Base-by-base conservation (phyloP, 2,888 invertebrate species). In the Eledone cirrhosa region DNA sequence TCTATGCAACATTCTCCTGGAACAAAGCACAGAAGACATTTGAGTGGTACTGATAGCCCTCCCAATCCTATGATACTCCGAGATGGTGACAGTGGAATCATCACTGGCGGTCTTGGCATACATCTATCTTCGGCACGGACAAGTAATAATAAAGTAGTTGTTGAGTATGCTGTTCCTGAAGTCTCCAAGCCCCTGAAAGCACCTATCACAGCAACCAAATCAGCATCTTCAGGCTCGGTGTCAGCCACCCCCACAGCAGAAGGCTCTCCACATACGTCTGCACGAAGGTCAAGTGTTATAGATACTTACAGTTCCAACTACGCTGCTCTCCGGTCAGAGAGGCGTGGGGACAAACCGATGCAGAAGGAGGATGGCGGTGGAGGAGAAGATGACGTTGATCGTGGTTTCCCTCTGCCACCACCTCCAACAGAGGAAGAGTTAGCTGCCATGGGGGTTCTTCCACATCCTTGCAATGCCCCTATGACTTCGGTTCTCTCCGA, bases 381-480 rank as follows among this genome's bases (percentile, higher is more conserved):
- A 81, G 82, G 53, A 82, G 83, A 48, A 80, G 77, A 77, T 22
- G 41, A 27, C 53, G 77, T 53, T 59, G 77, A 77, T 53, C 33
- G 59, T 29, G 59, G 78, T 31, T 78, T 67, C 65, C 74, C 63
- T 27, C 75, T 88, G n/a, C 88, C 88, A 1, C 85, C 86, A 13
- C 88, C 88, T 31, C 88, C 88, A 2, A 85, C 87, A n/a, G 86
- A 82, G 41, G 88, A 85, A 29, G 88, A 88, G 79, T 81, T 88
- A 24, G 75, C 75, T 47, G 75, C 75, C 75, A 75, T 75, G 75
- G 75, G 75, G 47, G 75, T 75, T 27, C 41, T 47, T n/a, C 48
- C 48, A 27, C 47, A 75, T 75, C 48, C 48, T 47, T 27, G 47
- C 27, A 75, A 75, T 75, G 47, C 47, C 27, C 75, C 75, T 75